phyloP scores from a whole-genome alignment of 1,140 invertebrate genomes.

The Lasaia peninsularis region DNA sequence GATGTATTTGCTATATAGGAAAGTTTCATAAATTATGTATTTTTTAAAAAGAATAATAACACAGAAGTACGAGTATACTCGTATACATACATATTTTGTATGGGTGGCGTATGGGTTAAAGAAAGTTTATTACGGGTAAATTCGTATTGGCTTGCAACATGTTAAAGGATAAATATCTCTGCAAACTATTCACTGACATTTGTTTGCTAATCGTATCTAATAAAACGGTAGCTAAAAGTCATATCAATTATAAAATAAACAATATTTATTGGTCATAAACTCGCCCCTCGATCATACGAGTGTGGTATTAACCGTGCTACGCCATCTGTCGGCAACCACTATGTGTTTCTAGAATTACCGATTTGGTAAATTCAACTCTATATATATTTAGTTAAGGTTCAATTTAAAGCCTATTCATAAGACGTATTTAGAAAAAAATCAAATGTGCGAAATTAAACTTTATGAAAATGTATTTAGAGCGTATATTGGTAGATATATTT shows the following conservation, averaged over 20 bases:
- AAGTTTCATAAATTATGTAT: too few relatives aligned
- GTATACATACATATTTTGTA: too few relatives aligned
- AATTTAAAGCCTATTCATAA: too few relatives aligned
- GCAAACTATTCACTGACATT: background rate
- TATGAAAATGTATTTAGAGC: conserved; percentile 16
- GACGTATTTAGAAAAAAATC: background rate
- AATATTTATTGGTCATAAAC: conserved; percentile 56
- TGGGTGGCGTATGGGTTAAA: too few relatives aligned
- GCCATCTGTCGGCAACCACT: conserved; percentile 52
- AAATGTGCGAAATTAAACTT: conserved; percentile 24
- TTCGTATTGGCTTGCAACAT: background rate
- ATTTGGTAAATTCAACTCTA: too few relatives aligned
- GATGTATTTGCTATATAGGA: too few relatives aligned
- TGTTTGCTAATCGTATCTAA: background rate
- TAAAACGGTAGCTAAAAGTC: conserved; percentile 24
- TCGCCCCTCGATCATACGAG: conserved; percentile 39
- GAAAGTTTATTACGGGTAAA: too few relatives aligned
- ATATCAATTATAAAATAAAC: conserved; percentile 52
- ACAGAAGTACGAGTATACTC: too few relatives aligned
- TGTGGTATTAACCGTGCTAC: conserved; percentile 49
- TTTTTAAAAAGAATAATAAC: too few relatives aligned
- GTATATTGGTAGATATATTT: background rate
- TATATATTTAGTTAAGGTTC: too few relatives aligned
- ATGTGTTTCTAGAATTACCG: too few relatives aligned
- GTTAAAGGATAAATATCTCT: background rate